Evolutionary conservation across 2,113 vertebrate genomes (phyloP).

Genomic region (Chiloscyllium plagiosum): DNA sequence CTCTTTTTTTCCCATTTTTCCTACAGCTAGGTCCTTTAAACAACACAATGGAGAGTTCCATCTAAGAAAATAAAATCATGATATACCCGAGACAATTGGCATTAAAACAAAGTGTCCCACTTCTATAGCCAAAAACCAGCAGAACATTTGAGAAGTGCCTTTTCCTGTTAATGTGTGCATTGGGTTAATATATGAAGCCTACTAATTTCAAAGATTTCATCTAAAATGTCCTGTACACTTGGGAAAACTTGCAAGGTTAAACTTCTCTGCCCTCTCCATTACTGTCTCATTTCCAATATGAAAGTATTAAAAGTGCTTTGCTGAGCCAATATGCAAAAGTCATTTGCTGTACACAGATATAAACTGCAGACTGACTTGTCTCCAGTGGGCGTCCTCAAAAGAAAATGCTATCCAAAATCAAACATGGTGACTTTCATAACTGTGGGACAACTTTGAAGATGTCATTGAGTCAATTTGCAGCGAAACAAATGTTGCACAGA

Average conservation of each 20-base stretch:
- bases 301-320: neutral
- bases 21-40: neutral
- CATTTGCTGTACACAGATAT: neutral
- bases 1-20: neutral
- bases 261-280: neutral
- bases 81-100: too few relatives aligned
- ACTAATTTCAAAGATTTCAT: neutral
- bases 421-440: neutral
- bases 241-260: neutral
- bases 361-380: neutral
- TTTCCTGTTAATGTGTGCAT: neutral
- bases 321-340: neutral
- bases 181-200: neutral
- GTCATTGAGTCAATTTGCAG: neutral
- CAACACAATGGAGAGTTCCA: neutral
- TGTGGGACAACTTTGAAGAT: neutral
- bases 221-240: neutral
- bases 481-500: neutral
- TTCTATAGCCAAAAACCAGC: neutral
- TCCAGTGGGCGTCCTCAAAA: neutral
- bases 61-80: neutral
- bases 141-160: neutral
- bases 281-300: neutral
- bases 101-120: neutral
- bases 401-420: neutral